Percentiles rank a stretch among this genome's conserved stretches.
Conservation (phyloP, 2,888 invertebrate species). For the Melanostoma scalare region DNA sequence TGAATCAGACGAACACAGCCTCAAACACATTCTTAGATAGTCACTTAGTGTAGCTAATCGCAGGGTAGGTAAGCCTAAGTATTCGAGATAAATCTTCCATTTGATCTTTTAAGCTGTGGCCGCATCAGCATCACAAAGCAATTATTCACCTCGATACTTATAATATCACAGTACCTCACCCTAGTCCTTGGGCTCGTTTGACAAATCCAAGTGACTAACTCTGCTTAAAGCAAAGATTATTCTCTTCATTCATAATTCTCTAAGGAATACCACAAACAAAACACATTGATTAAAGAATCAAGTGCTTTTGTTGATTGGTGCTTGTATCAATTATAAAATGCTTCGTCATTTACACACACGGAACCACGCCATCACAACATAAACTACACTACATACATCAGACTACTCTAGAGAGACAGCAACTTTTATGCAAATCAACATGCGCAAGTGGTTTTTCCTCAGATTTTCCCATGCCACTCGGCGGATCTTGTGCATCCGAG, state of each 20-base stretch:
- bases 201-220: slow-evolving; percentile 49
- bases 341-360: slow-evolving; percentile 29
- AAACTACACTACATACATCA: slow-evolving; percentile 51
- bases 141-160: slow-evolving; percentile 36
- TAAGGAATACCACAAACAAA: slow-evolving; percentile 43
- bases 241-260: slow-evolving; percentile 42
- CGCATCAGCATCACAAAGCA: not conserved
- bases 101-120: not conserved
- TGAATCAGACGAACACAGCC: no score
- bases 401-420: slow-evolving; percentile 47
- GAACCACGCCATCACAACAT: not conserved
- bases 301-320: slow-evolving; percentile 38
- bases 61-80: no score
- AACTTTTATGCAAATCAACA: slow-evolving; percentile 49
- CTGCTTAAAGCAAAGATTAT: slow-evolving; percentile 19
- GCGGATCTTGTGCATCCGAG: slow-evolving; percentile 44
- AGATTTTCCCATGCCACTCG: slow-evolving; percentile 66
- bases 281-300: slow-evolving; percentile 58
- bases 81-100: no score
- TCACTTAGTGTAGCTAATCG: no score
- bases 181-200: slow-evolving; percentile 65
- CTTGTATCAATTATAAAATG: slow-evolving; percentile 63
- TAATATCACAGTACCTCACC: slow-evolving; percentile 46
- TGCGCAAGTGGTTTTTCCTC: slow-evolving; percentile 70
- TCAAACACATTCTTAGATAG: no score